phyloP scores from a whole-genome alignment of 2,797 vertebrate species.

The Rhadinocentrus ornatus region DNA sequence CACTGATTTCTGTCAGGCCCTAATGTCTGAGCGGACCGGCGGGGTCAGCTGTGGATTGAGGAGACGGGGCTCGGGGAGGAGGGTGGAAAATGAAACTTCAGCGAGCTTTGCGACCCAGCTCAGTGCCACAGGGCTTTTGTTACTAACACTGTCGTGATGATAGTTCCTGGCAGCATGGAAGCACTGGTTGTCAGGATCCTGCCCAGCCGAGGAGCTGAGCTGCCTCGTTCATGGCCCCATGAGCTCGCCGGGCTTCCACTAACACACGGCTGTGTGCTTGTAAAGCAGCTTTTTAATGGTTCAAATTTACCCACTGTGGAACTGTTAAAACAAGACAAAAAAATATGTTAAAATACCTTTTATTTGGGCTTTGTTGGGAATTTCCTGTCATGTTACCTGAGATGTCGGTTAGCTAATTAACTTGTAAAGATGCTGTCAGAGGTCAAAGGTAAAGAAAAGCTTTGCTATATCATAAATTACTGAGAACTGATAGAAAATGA shows the following conservation, averaged over 20 bases:
- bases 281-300: not conserved
- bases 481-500: not conserved
- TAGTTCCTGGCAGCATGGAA: slow-evolving; percentile 32
- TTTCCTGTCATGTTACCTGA: not conserved
- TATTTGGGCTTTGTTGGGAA: not conserved
- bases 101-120: slow-evolving; percentile 44
- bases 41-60: slow-evolving; percentile 29
- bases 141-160: slow-evolving; percentile 31
- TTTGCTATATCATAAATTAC: not conserved
- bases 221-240: too few relatives aligned
- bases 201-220: slow-evolving; percentile 15
- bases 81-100: slow-evolving; percentile 42
- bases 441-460: not conserved
- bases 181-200: slow-evolving; percentile 26
- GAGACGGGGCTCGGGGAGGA: slow-evolving; percentile 16
- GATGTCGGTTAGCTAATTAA: not conserved
- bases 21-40: slow-evolving; percentile 19
- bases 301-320: not conserved
- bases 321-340: not conserved
- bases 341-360: not conserved
- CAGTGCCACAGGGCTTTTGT: slow-evolving; percentile 59
- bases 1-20: slow-evolving; percentile 47
- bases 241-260: too few relatives aligned
- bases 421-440: not conserved
- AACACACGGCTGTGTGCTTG: not conserved